These are phyloP conservation scores for Palythoa caribaeorum DNA, from an alignment of 92 coral and sea anemone species.

Conservation along the genomic window DNA sequence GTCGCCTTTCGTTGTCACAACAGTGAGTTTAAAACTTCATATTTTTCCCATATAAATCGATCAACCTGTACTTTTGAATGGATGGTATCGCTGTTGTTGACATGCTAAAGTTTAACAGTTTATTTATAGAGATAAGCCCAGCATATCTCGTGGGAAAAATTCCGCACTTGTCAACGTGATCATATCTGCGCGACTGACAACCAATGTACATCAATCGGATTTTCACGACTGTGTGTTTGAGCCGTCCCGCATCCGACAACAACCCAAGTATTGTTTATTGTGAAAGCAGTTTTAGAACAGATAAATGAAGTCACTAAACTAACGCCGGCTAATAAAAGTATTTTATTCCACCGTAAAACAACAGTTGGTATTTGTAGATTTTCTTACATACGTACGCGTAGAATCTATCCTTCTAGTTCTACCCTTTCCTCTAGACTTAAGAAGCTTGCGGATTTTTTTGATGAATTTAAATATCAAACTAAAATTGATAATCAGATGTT, in stretches of 20 bases:
- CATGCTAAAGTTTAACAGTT: slow-evolving; percentile 18
- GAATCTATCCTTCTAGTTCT: too few species aligned
- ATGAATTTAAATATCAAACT: not conserved
- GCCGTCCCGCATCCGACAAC: slow-evolving; percentile 30
- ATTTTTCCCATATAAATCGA: slow-evolving; percentile 11
- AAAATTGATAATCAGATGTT: not conserved
- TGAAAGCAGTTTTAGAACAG: slow-evolving; percentile 29
- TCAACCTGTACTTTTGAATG: not conserved
- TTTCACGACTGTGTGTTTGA: slow-evolving; percentile 34
- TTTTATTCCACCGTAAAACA: not conserved
- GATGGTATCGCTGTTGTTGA: slow-evolving; percentile 32
- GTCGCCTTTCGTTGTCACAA: not conserved
- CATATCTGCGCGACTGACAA: slow-evolving; percentile 21
- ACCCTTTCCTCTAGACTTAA: not conserved
- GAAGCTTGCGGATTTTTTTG: not conserved
- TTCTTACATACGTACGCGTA: not conserved
- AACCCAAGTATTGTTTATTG: slow-evolving; percentile 47
- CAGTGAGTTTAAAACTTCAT: not conserved
- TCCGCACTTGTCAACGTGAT: slow-evolving; percentile 37
- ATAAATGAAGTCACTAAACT: slow-evolving; percentile 15
- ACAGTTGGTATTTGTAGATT: not conserved
- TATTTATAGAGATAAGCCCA: slow-evolving; percentile 39
- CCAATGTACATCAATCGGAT: slow-evolving; percentile 39
- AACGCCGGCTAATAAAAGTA: not conserved
- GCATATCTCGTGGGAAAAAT: slow-evolving; percentile 49